Evolutionary conservation across 2,113 vertebrate species (phyloP).

Genomic region (Cebus imitator): DNA sequence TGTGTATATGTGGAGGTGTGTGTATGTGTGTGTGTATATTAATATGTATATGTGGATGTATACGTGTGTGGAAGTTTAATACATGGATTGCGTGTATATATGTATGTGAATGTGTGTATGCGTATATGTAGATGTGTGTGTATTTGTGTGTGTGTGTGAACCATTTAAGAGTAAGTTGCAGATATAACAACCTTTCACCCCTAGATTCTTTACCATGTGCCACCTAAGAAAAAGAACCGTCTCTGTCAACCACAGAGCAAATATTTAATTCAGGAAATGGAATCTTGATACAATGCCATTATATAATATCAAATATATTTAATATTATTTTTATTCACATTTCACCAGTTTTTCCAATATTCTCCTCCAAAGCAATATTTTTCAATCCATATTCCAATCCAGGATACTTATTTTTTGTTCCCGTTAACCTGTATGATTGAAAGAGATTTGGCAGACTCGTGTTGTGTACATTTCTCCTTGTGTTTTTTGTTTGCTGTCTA

Average conservation of each 20-base stretch:
- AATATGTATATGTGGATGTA: background rate
- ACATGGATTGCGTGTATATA: background rate
- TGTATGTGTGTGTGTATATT: background rate
- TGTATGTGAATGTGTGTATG: background rate
- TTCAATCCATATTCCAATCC: background rate
- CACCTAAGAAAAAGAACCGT: background rate
- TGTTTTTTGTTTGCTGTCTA: background rate
- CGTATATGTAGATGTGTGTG: background rate
- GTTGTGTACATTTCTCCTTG: background rate
- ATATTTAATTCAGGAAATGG: conserved; percentile 8
- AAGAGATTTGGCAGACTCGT: too few species aligned
- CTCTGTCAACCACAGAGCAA: background rate
- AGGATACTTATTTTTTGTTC: background rate
- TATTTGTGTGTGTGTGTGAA: background rate
- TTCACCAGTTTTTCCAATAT: background rate
- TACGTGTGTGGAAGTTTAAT: background rate
- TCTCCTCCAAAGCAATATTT: background rate
- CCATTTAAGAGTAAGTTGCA: background rate
- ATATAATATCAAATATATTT: background rate
- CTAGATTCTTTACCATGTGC: background rate
- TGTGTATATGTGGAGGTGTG: background rate
- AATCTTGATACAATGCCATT: background rate
- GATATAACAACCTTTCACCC: background rate
- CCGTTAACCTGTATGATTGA: background rate
- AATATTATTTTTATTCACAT: background rate